phyloP scores from a whole-genome alignment of 2,888 invertebrate genomes.

The Sturmia bella region DNA sequence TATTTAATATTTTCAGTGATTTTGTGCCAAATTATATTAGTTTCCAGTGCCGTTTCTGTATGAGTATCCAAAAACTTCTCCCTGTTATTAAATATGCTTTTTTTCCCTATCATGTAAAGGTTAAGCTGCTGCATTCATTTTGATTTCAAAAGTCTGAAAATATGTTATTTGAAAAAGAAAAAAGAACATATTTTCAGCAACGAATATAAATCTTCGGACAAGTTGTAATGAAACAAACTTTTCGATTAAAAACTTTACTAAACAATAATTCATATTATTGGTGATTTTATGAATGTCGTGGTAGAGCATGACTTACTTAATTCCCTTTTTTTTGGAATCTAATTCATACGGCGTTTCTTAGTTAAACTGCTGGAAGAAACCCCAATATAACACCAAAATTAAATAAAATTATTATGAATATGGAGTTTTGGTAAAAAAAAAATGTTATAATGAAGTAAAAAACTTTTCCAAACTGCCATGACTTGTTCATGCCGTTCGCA shows the following conservation, averaged over 20 bases:
- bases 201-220: conserved; percentile 41
- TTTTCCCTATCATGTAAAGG: background rate
- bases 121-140: background rate
- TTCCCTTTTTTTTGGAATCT: background rate
- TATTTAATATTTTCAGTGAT: too few relatives aligned
- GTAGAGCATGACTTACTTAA: too few relatives aligned
- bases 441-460: conserved; percentile 23
- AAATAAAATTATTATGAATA: conserved; percentile 15
- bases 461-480: background rate
- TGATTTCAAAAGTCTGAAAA: background rate
- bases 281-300: conserved; percentile 14
- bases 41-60: too few relatives aligned
- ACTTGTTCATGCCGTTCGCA: background rate
- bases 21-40: too few relatives aligned
- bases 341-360: conserved; percentile 37
- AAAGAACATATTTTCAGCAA: conserved; percentile 6
- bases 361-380: conserved; percentile 12
- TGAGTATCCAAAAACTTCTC: too few relatives aligned
- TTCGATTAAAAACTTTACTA: conserved; percentile 64
- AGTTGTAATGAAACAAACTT: conserved; percentile 63
- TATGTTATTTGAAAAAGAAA: background rate
- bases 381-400: conserved; percentile 3
- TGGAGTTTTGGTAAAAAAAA: background rate
- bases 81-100: background rate
- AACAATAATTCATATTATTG: conserved; percentile 62